These are phyloP conservation scores for Chloroceryle aenea DNA, from an alignment of 2,113 vertebrate species.

Conservation along the genomic window DNA sequence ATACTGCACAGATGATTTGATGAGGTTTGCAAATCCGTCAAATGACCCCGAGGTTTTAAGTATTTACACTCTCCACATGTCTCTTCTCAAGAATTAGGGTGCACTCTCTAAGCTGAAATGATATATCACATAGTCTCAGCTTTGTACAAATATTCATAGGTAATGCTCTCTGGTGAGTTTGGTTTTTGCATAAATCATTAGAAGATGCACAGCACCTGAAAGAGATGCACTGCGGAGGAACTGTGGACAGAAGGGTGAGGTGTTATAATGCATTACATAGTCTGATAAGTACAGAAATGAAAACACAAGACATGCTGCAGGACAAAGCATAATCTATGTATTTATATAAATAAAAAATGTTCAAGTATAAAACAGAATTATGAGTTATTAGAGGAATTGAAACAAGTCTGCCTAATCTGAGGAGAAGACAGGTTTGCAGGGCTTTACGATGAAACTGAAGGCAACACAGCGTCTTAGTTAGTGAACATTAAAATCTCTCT, in stretches of 20 bases:
- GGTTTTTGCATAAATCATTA: not conserved
- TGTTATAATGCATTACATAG: not conserved
- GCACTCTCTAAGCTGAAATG: not conserved
- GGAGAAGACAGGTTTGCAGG: not conserved
- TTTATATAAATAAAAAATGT: not conserved
- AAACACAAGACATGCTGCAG: not conserved
- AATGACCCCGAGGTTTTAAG: not conserved
- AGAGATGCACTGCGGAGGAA: not conserved
- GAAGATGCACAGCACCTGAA: not conserved
- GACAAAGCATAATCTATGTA: not conserved
- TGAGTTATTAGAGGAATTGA: not conserved
- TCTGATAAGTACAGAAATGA: not conserved
- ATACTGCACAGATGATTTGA: not conserved
- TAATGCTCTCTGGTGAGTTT: not conserved
- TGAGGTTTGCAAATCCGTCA: not conserved
- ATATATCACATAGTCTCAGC: not conserved
- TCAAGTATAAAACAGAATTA: not conserved
- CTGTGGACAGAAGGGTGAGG: rapidly evolving
- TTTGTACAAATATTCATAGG: not conserved
- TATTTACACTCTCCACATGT: not conserved
- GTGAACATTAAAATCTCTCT: not conserved
- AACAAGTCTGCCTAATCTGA: not conserved
- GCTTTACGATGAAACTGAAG: not conserved
- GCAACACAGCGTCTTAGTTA: not conserved
- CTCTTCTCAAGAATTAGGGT: not conserved